A percentile compares a stretch with the other conserved stretches of the same genome.
phyloP scores from a whole-genome alignment of 1,140 invertebrate genomes.

The Musca domestica region DNA sequence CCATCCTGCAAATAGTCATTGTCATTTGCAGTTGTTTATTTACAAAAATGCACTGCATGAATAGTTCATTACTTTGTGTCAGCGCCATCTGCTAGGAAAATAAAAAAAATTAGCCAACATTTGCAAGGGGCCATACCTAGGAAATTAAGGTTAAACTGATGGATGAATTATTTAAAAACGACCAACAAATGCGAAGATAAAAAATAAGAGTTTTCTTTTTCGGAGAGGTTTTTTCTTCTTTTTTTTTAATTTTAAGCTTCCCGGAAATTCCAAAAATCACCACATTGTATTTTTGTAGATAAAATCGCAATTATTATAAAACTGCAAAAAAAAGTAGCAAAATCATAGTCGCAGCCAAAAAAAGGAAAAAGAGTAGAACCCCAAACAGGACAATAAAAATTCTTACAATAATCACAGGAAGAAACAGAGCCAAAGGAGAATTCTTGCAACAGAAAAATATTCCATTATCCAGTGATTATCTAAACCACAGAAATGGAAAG shows the following conservation, averaged over 20 bases:
- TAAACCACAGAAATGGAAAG: not conserved
- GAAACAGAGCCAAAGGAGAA: not conserved
- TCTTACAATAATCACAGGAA: not conserved
- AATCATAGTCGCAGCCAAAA: not conserved
- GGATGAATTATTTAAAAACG: too few species aligned
- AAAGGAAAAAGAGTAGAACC: not conserved
- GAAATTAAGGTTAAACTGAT: too few species aligned
- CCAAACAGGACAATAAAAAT: not conserved
- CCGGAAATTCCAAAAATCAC: not conserved
- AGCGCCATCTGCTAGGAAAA: too few species aligned
- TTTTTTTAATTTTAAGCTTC: not conserved
- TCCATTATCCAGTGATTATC: conserved; percentile 20
- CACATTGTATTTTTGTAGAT: not conserved
- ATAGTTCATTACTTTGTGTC: conserved; percentile 5
- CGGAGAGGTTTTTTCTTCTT: not conserved
- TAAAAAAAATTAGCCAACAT: too few species aligned
- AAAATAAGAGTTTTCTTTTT: too few species aligned
- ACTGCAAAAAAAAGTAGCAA: not conserved
- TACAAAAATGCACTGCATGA: not conserved
- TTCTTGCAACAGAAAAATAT: too few species aligned
- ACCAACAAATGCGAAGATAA: too few species aligned
- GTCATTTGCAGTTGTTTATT: conserved; percentile 7
- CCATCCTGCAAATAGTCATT: not conserved
- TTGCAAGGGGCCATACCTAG: too few species aligned
- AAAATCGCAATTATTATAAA: not conserved